Base-by-base conservation (phyloP, 2,888 invertebrate genomes). In the Parasteatoda lunata region DNA sequence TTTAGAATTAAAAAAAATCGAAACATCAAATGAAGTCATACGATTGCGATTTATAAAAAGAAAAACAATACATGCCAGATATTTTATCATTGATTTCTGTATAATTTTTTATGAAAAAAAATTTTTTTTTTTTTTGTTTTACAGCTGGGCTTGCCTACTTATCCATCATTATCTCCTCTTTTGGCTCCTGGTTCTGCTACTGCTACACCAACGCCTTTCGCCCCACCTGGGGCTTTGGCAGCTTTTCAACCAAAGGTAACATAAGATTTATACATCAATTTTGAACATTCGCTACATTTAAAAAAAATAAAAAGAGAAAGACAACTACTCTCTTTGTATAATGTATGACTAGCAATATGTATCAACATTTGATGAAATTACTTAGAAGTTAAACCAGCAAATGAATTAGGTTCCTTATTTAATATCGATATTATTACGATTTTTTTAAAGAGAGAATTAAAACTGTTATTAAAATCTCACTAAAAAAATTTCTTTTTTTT, bases 241-340 rank as follows among this genome's bases (percentile, higher is more conserved):
- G 94, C 96, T 65, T 97, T 96, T 92, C 96, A 97, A 90, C 97
- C 97, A 91, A 97, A 97, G 96, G 97, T 97, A n/a, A 93, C 92
- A 91, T 81, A n/a, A 47, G 5, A 13, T 30, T 30, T 30, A 30
- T 30, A 47, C 5, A 59, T 75, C n/a, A 13, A 13, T n/a, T 59
- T n/a, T 3, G 59, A 59, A 59, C 8, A 13, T 7, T 13, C 7
- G 0, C 9, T 59, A 59, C 9, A 8, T 59, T 7, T n/a, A 59
- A 4, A 6, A 59, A 13, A 54, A 1, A 54, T 54, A 4, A 5
- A 3, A 11, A 54, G 7, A 54, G 4, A 4, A 59, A 59, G n/a
- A 59, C n/a, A n/a, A n/a, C 4, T 13, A 59, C n/a, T 59, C 8
- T 30, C 30, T 30, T 30, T 59, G 4, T 7, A 59, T 59, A 59